phyloP scores from a whole-genome alignment of 2,797 vertebrate species.

The Dipus sagitta region DNA sequence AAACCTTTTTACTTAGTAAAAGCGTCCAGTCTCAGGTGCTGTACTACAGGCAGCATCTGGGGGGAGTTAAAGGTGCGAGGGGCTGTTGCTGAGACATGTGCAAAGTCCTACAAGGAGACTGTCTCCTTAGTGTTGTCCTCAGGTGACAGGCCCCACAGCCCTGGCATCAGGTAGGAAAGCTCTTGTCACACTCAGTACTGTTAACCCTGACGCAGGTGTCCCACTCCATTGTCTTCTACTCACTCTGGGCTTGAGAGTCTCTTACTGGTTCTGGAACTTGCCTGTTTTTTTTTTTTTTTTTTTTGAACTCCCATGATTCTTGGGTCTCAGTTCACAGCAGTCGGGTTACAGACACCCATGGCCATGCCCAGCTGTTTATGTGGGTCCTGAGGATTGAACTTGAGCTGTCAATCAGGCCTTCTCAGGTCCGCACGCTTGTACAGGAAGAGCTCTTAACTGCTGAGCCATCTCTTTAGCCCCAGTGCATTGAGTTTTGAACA shows the following conservation, averaged over 20 bases:
- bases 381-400: no score
- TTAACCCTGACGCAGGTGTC: not conserved
- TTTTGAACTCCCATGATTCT: no score
- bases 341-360: no score
- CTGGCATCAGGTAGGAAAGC: not conserved
- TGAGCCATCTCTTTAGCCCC: no score
- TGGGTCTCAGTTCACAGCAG: no score
- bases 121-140: not conserved
- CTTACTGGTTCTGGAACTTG: not conserved
- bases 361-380: no score
- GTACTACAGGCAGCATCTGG: not conserved
- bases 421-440: no score
- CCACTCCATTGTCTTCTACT: no score
- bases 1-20: not conserved
- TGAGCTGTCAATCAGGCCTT: no score
- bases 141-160: not conserved
- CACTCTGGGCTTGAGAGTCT: no score
- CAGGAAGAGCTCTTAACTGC: no score
- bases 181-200: rapidly evolving
- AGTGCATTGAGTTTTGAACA: not conserved
- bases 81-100: not conserved
- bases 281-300: not conserved
- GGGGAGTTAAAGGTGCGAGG: not conserved
- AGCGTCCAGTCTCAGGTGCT: not conserved
- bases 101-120: not conserved